Base-by-base conservation (phyloP, 2,113 vertebrate species). In the Chlorocebus sabaeus region DNA sequence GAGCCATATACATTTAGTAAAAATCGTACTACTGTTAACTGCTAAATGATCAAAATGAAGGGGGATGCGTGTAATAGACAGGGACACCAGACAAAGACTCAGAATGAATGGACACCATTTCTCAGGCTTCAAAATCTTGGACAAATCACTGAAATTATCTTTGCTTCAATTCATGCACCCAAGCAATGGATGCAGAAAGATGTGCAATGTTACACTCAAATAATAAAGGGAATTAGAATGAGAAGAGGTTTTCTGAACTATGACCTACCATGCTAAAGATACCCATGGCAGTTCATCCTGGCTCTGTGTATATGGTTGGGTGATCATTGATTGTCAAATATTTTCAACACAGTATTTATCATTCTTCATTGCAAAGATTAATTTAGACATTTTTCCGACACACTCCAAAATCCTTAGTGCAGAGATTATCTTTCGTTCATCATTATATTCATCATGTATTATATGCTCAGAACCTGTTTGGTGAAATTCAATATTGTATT, bases 51-150 rank as follows among this genome's bases (percentile, higher is more conserved):
- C 76, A 45, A 81, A 50, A 10, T 22, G 25, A 55, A 93, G 27
- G 8, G 6, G 1, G 23, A 8, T 35, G 3, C 7, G 1, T 61
- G 0, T 32, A 43, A 22, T 8, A 55, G 23, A n/a, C 8, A 32
- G 30, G 48, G 17, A 61, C 6, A 67, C 20, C 18, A 22, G 1
- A 57, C 8, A 27, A n/a, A 13, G n/a, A 78, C 35, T 68, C 17
- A 38, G 18, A 80, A 89, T 52, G 5, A 6, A 38, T 38, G 9
- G 3, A 50, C 52, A 9, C 23, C 11, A 85, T 70, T 64, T 90
- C 6, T 52, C n/a, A 1, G 57, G 8, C 6, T 57, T 1, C 25
- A 87, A 90, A 89, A 25, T 81, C 20, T 64, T 20, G 11, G 9
- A 38, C 30, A 86, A 38, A 78, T 48, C 52, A 82, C 61, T 85